phyloP scores from a whole-genome alignment of 2,888 invertebrate genomes.

The Chironomus riparius region DNA sequence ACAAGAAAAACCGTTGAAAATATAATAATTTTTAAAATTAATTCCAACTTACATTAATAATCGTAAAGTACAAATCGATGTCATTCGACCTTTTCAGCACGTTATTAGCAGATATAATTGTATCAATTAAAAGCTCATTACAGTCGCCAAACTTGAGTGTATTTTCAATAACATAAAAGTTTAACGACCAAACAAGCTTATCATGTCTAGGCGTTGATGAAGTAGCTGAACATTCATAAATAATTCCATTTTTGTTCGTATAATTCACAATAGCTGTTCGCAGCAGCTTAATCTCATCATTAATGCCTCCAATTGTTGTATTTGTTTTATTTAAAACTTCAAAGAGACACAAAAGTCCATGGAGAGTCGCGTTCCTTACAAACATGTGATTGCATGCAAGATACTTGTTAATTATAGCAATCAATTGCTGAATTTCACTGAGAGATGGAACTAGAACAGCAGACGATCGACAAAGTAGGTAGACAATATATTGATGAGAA shows the following conservation, averaged over 20 bases:
- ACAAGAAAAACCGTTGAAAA: neutral
- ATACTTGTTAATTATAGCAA: conserved; percentile 40
- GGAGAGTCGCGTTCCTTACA: conserved; percentile 40
- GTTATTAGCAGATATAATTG: conserved; percentile 49
- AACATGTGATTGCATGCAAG: conserved; percentile 42
- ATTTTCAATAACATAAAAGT: conserved; percentile 67
- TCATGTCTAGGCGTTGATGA: conserved; percentile 44
- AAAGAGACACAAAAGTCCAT: conserved; percentile 40
- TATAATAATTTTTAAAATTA: conserved; percentile 26
- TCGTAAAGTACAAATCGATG: conserved; percentile 39
- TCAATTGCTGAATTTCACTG: conserved; percentile 39
- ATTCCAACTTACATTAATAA: conserved; percentile 36
- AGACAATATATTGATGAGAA: conserved; percentile 51
- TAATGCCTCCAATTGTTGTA: conserved; percentile 41
- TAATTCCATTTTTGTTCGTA: conserved; percentile 41
- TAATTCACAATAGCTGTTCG: conserved; percentile 41
- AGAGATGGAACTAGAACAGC: conserved; percentile 41
- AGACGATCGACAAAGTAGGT: conserved; percentile 42
- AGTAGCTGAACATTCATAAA: conserved; percentile 34
- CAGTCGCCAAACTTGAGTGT: conserved; percentile 55
- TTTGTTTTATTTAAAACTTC: conserved; percentile 42
- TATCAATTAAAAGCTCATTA: conserved; percentile 48
- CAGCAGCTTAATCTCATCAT: conserved; percentile 41
- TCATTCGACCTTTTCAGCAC: conserved; percentile 42
- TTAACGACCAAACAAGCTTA: conserved; percentile 61